Conservation (phyloP, 1,140 invertebrate genomes). For the Fopius arisanus region DNA sequence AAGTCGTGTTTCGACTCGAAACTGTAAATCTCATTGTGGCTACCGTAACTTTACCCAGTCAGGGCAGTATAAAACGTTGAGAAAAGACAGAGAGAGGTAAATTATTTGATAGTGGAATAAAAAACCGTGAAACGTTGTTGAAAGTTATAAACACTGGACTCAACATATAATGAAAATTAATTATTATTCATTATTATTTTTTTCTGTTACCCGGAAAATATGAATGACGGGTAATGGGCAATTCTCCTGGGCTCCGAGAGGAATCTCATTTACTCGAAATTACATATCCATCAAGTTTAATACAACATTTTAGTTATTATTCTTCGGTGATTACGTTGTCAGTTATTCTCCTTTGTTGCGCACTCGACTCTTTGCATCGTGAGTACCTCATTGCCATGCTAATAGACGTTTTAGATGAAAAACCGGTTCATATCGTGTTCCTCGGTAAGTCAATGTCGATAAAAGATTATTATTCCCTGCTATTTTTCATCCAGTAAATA, state of each 20-base stretch:
- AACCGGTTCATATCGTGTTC: neutral
- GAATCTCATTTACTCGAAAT: neutral
- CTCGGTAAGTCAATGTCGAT: too few relatives aligned
- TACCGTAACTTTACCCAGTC: slow-evolving; percentile 14
- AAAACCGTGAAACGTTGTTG: neutral
- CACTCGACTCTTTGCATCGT: neutral
- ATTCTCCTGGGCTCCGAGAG: neutral
- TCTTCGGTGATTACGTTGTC: neutral
- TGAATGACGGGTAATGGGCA: neutral
- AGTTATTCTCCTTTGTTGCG: neutral
- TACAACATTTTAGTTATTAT: neutral
- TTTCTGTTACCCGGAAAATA: neutral
- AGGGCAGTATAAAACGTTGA: neutral
- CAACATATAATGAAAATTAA: neutral
- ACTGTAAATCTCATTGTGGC: slow-evolving; percentile 32
- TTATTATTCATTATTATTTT: neutral
- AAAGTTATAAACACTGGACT: too few relatives aligned
- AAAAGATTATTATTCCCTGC: too few relatives aligned
- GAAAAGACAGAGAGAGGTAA: neutral
- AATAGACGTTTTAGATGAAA: neutral
- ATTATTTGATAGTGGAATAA: neutral
- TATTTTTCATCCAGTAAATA: too few relatives aligned
- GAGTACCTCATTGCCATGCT: neutral
- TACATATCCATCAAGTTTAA: slow-evolving; percentile 3
- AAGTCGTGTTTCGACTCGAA: slow-evolving; percentile 21